Conservation (phyloP, 1,140 invertebrate species). For the Drosophila ogumai region DNA sequence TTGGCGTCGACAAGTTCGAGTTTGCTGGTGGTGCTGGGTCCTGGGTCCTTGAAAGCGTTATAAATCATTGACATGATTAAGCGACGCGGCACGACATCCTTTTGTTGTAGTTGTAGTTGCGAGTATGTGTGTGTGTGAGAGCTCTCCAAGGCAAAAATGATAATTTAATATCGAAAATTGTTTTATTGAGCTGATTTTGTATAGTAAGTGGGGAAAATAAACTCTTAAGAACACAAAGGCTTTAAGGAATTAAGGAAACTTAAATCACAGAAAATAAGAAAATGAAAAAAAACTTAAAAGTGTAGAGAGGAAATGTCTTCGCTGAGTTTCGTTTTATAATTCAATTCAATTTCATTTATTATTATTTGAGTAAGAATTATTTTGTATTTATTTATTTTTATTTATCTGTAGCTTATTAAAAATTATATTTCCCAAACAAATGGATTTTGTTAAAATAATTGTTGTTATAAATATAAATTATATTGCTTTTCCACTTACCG, state of each 20-base stretch:
- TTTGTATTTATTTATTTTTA: no score
- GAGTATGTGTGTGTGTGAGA: constrained; percentile 10
- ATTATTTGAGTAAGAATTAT: no score
- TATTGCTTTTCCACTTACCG: no score
- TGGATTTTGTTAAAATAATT: no score
- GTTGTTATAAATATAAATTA: no score
- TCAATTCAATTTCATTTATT: no score
- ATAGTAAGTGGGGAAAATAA: neutral
- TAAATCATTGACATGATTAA: constrained; percentile 84
- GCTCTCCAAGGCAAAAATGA: constrained; percentile 47
- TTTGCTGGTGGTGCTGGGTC: constrained; percentile 65
- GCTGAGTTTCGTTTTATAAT: no score
- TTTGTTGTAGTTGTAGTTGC: constrained; percentile 65
- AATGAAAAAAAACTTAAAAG: neutral
- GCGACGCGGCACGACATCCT: constrained; percentile 78
- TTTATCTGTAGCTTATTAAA: no score
- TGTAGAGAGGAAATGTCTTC: neutral
- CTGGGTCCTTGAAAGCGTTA: constrained; percentile 82
- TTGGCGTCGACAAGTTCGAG: constrained; percentile 79
- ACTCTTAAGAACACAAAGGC: neutral
- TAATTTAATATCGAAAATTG: constrained; percentile 82
- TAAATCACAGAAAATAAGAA: neutral
- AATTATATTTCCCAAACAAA: no score
- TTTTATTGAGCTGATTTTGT: constrained; percentile 76
- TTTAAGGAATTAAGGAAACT: constrained; percentile 1